These are phyloP conservation scores for Copsychus sechellarum DNA, from an alignment of 2,113 vertebrate species.

Conservation along the genomic window DNA sequence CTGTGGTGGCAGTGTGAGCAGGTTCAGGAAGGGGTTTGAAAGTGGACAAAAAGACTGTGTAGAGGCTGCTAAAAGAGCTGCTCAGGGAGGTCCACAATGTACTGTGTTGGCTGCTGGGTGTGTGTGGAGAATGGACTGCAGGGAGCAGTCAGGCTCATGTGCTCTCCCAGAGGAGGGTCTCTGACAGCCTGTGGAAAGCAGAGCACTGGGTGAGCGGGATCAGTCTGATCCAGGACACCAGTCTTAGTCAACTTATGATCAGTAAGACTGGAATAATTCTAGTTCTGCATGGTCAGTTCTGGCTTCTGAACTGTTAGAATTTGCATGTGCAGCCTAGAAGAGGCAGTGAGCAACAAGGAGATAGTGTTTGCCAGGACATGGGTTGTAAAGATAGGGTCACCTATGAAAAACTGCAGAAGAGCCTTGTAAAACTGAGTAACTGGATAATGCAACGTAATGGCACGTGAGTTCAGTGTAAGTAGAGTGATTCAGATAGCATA, in stretches of 20 bases:
- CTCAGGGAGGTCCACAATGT: rapidly evolving
- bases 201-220: rapidly evolving
- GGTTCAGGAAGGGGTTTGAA: not conserved
- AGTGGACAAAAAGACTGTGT: not conserved
- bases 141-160: not conserved
- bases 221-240: not conserved
- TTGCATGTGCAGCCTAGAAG: not conserved
- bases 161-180: not conserved
- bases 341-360: not conserved
- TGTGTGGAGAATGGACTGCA: not conserved
- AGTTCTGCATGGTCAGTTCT: not conserved
- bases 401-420: not conserved
- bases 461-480: not conserved
- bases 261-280: not conserved
- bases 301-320: not conserved
- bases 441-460: not conserved
- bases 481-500: not conserved
- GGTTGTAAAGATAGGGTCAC: not conserved
- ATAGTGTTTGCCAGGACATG: not conserved
- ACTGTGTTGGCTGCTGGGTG: not conserved
- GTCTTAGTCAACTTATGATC: not conserved
- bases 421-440: not conserved
- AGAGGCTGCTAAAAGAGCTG: not conserved
- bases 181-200: not conserved
- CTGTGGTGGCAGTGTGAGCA: not conserved